Base-by-base conservation (phyloP, 2,113 vertebrate species). In the Canis aureus region DNA sequence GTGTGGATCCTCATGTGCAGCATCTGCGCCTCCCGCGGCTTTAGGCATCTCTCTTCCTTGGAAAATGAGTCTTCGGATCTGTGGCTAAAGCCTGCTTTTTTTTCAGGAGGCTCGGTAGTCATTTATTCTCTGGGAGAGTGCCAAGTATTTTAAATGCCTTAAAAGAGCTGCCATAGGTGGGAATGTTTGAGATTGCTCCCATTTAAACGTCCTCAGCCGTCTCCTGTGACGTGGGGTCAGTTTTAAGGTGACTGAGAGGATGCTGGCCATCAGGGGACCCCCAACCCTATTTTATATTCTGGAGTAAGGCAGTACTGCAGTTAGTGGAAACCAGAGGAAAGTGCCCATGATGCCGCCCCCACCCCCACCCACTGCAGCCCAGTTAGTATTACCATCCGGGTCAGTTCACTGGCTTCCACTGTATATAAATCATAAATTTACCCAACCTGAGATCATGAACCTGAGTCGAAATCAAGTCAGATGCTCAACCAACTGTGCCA, bases 351-450 rank as follows among this genome's bases (percentile, higher is more conserved):
- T 6, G 43, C 43, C 5, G 43, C 43, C 43, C 43, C 43, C 43
- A 43, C 43, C 43, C 49, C 38, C 12, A 29, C 27, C 32, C 13
- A 19, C 13, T 71, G 6, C 10, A 8, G 43, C n/a, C 62, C 13
- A 11, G 1, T n/a, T 17, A 20, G 9, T 23, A 7, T 53, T 3
- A 35, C 35, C 8, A 1, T 12, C n/a, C 10, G 49, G 11, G 9
- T 0, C 0, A 35, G 53, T 55, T 66, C 1, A 0, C 57, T 8
- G 27, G 32, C 71, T 97, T 74, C 51, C 27, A 0, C n/a, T 49
- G 8, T 7, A 13, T 51, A 4, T 0, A 2, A 12, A 16, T n/a
- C 0, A 0, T 85, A 32, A 59, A 38, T 51, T 53, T 27, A 60
- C 2, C 32, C 5, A 8, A 3, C 13, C 69, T 23, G 38, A 9